Conservation (phyloP, 2,888 invertebrate genomes). For the Yponomeuta malinellus region DNA sequence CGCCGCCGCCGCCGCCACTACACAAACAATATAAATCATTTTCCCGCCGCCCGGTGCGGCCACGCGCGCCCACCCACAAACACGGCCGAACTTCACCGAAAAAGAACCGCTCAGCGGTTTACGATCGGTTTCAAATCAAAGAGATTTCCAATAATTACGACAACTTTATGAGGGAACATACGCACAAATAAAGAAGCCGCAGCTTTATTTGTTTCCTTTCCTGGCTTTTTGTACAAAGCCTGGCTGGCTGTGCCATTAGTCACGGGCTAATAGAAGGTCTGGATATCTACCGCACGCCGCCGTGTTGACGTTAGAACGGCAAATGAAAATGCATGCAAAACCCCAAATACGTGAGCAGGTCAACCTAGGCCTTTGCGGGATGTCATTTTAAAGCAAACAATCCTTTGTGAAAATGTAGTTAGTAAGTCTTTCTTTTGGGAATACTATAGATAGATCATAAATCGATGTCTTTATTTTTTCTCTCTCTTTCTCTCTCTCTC, state of each 20-base stretch:
- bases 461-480: no score
- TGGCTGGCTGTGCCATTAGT: background rate
- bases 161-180: constrained; percentile 3
- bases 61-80: constrained; percentile 35
- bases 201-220: constrained; percentile 5
- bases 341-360: constrained; percentile 6
- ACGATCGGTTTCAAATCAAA: constrained; percentile 7
- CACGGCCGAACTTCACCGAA: background rate
- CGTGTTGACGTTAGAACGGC: constrained; percentile 5
- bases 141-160: constrained; percentile 5
- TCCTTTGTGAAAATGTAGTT: no score
- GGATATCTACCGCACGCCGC: background rate
- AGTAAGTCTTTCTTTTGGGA: no score
- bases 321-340: constrained; percentile 14
- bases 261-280: constrained; percentile 8
- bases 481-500: no score
- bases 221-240: background rate
- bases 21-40: constrained; percentile 75
- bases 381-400: background rate
- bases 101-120: constrained; percentile 8
- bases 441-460: no score
- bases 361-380: constrained; percentile 8
- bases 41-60: constrained; percentile 55
- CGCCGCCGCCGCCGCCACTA: constrained; percentile 37
- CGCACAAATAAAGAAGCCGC: constrained; percentile 5